Conservation (phyloP, 2,888 invertebrate species). For the Nebria salina region DNA sequence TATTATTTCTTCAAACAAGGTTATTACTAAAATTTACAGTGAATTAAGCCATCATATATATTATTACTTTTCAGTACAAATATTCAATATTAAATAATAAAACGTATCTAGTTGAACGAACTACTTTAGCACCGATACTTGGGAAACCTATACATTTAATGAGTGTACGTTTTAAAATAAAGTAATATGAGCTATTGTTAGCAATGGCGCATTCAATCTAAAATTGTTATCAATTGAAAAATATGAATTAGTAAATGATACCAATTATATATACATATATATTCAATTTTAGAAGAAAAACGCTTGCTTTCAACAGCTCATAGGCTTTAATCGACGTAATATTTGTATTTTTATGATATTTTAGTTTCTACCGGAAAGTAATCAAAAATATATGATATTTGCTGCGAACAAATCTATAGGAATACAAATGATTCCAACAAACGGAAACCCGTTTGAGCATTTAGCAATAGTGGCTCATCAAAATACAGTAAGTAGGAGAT, state of each 20-base stretch:
- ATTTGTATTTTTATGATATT: conserved; percentile 40
- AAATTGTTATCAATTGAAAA: too few relatives aligned
- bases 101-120: conserved; percentile 56
- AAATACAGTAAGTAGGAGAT: conserved; percentile 63
- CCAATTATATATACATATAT: too few relatives aligned
- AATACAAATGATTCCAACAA: conserved; percentile 71
- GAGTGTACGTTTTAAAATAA: conserved; percentile 21
- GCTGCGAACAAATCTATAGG: conserved; percentile 74
- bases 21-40: conserved; percentile 52
- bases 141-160: conserved; percentile 18
- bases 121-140: conserved; percentile 36
- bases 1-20: conserved; percentile 72
- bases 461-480: conserved; percentile 74
- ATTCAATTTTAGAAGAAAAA: too few relatives aligned
- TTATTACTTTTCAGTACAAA: conserved; percentile 67
- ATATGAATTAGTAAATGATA: too few relatives aligned
- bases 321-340: not conserved
- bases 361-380: conserved; percentile 58
- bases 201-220: too few relatives aligned
- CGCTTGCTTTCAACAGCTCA: not conserved
- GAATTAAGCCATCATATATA: not conserved
- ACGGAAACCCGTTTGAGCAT: conserved; percentile 77
- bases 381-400: conserved; percentile 68
- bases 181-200: not conserved
- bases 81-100: conserved; percentile 73